Evolutionary conservation across 2,888 invertebrate genomes (phyloP).

Genomic region (Drosophila infuscata): DNA sequence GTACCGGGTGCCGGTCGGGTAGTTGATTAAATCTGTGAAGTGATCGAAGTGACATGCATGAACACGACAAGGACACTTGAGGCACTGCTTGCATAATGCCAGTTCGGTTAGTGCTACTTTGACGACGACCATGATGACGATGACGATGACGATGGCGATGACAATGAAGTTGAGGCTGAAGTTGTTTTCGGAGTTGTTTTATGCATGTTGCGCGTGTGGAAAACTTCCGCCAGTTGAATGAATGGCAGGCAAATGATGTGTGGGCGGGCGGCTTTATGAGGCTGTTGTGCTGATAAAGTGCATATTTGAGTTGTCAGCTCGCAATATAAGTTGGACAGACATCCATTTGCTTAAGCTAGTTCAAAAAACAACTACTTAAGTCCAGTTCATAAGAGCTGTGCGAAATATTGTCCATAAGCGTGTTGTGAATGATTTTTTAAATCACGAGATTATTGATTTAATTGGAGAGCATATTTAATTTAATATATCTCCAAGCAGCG

Average conservation of each 20-base stretch:
- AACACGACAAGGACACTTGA: slow-evolving; percentile 64
- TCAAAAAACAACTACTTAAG: not conserved
- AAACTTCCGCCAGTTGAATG: slow-evolving; percentile 53
- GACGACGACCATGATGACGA: slow-evolving; percentile 46
- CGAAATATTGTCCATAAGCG: not conserved
- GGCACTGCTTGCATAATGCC: slow-evolving; percentile 58
- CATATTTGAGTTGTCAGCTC: slow-evolving; percentile 20
- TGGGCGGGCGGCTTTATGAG: slow-evolving; percentile 41
- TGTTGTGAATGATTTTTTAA: not conserved
- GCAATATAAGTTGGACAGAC: not conserved
- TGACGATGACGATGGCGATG: slow-evolving; percentile 26
- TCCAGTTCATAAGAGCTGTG: not conserved
- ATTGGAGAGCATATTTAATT: not conserved
- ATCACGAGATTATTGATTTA: not conserved
- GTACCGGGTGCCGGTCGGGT: slow-evolving; percentile 15
- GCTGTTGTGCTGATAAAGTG: slow-evolving; percentile 35
- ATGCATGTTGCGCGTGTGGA: slow-evolving; percentile 49
- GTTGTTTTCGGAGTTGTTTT: slow-evolving; percentile 35
- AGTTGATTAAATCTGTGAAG: slow-evolving; percentile 70
- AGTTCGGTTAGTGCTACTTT: slow-evolving; percentile 45
- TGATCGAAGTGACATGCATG: slow-evolving; percentile 70
- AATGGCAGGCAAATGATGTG: slow-evolving; percentile 41
- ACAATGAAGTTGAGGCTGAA: slow-evolving; percentile 36
- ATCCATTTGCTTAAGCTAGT: not conserved
- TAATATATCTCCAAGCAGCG: not conserved